Evolutionary conservation across 2,888 invertebrate genomes (phyloP), one percentile per base, ranked within the genome.

Genomic region (Dascillus cervinus): DNA sequence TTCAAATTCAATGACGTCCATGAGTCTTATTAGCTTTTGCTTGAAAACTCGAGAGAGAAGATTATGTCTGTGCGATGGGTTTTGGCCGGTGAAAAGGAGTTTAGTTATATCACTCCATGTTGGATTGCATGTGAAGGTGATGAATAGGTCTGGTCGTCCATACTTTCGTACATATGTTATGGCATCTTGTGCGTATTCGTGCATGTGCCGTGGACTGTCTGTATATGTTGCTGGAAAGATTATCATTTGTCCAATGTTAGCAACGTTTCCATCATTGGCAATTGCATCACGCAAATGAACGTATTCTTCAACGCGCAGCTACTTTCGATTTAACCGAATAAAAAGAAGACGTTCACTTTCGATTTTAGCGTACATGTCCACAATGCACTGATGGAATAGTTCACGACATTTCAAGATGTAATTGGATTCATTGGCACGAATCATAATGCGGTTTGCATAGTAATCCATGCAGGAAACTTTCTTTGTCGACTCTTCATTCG

Each of bases 311-410:
- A 49, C 22, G 26, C 57, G 49, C 17, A 58, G 35, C 37, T 58
- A 48, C 8, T 23, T 13, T 41, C 58, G 52, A 34, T 59, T 60
- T n/a, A 41, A 46, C 22, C 52, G 32, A 9, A 62, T 43, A 40
- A 34, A 62, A 26, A 23, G 21, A 13, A 62, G 33, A 19, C 57
- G 50, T 49, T 61, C 59, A 3, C 44, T 52, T 39, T 62, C 60
- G 6, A 62, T 52, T 51, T 62, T 62, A 1, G 42, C 58, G 37
- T 60, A 63, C 58, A 57, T 58, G 38, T 63, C 56, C 15, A 62
- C 60, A n/a, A 46, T 32, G 38, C 39, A 62, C 36, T 62, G 60
- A 24, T 57, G 49, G 32, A 52, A 55, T 4, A 62, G 29, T 11
- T 36, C 29, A 4, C 55, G 46, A 41, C 23, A 58, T 22, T 34